A percentile compares a stretch with the other conserved stretches of the same genome.
Evolutionary conservation across 2,888 invertebrate genomes (phyloP).

Genomic region (Hipparchia sbordonii): DNA sequence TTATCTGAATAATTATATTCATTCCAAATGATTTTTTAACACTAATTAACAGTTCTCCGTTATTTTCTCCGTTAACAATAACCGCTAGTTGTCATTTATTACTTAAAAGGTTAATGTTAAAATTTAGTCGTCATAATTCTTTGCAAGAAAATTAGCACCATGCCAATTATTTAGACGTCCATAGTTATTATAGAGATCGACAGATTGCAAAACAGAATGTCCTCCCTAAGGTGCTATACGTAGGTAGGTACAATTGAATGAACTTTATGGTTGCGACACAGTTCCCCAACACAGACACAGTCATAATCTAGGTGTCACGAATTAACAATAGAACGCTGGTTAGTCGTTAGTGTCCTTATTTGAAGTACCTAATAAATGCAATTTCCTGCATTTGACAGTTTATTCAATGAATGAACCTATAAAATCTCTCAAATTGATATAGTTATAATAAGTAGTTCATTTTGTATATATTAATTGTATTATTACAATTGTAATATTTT

Average conservation of each 20-base stretch:
- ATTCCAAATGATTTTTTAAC: too few relatives aligned
- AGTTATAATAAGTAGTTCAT: too few relatives aligned
- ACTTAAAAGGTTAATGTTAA: too few relatives aligned
- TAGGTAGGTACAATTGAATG: slow-evolving; percentile 26
- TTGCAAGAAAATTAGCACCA: too few relatives aligned
- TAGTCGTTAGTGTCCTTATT: slow-evolving; percentile 35
- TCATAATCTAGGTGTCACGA: slow-evolving; percentile 43
- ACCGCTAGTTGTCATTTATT: too few relatives aligned
- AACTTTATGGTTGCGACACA: slow-evolving; percentile 37
- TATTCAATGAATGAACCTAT: slow-evolving; percentile 5
- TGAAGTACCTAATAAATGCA: slow-evolving; percentile 28
- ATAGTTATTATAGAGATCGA: slow-evolving; percentile 19
- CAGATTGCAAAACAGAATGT: slow-evolving; percentile 35
- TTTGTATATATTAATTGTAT: too few relatives aligned
- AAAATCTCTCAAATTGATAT: too few relatives aligned
- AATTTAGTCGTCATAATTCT: too few relatives aligned
- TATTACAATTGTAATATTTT: too few relatives aligned
- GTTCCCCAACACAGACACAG: slow-evolving; percentile 26
- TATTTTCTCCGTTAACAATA: too few relatives aligned
- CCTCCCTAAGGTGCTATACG: slow-evolving; percentile 27
- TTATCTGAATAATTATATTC: too few relatives aligned
- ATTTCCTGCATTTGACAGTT: slow-evolving; percentile 31
- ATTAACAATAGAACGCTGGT: slow-evolving; percentile 41
- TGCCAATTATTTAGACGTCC: neutral
- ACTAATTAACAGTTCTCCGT: too few relatives aligned